Base-by-base conservation (phyloP, 2,888 invertebrate genomes). In the Leucania comma region DNA sequence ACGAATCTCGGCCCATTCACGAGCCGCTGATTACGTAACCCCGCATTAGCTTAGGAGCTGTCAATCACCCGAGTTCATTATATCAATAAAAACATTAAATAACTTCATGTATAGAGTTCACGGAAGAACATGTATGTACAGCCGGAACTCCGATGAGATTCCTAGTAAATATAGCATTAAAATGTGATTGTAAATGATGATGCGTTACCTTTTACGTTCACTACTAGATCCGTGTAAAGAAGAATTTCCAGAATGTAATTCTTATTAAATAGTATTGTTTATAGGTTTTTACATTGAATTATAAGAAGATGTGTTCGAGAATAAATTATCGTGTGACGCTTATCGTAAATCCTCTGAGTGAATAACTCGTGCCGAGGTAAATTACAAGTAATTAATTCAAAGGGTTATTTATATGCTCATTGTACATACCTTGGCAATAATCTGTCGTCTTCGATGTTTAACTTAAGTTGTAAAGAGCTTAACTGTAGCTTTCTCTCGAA, bases 111-210 rank as follows among this genome's bases (percentile, higher is more conserved):
- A 57, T 50, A 26, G 59, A 79, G 76, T 79, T 79, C 82, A 71
- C 76, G 73, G 71, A 82, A 82, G 72, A 75, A 77, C 78, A 62
- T 74, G 58, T 68, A 73, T 73, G 63, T 66, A 74, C 69, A 84
- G 61, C 84, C 86, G 86, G 86, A 85, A 85, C 84, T 77, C 53
- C 12, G 32, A 63, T 68, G 48, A 60, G 58, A 74, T 83, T 83
- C 70, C 66, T 68, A 72, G 62, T 77, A 83, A 69, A 68, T 71
- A 51, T 66, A 75, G 72, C 58, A 66, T 67, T 64, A 62, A 51
- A 67, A 56, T 54, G 26, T 54, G 75, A 80, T 65, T 58, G 53
- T 59, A 57, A 50, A 64, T 61, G 63, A 68, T 75, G 70, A 78
- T 66, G 62, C n/a, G 53, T 58, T 70, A 70, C 46, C 71, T 73